These are phyloP conservation scores for Labia minor DNA, from an alignment of 2,888 invertebrate species.

Conservation along the genomic window DNA sequence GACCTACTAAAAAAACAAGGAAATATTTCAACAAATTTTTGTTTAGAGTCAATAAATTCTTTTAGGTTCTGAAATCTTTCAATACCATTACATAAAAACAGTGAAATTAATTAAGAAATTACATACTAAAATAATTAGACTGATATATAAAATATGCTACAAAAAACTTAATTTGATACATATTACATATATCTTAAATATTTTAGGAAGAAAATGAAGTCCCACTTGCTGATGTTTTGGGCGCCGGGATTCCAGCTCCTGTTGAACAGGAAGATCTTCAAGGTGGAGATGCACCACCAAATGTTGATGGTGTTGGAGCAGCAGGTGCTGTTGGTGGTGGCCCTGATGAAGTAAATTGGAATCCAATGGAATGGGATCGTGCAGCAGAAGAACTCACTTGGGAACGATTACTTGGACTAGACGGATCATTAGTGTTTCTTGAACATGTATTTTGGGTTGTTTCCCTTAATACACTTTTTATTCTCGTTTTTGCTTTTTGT, in stretches of 20 bases:
- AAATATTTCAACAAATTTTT: no score
- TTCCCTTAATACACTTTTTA: constrained; percentile 90
- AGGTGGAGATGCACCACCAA: constrained; percentile 28
- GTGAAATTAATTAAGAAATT: no score
- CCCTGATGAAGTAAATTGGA: constrained; percentile 80
- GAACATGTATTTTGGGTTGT: constrained; percentile 99
- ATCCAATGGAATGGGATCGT: constrained; percentile 97
- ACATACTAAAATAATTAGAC: no score
- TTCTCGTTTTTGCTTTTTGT: constrained; percentile 91
- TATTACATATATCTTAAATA: no score
- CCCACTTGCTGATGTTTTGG: background rate
- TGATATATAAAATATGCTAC: no score
- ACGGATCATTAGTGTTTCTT: constrained; percentile 91
- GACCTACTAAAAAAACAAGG: no score
- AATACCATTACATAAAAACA: no score
- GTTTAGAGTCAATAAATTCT: no score
- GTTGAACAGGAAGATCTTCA: constrained; percentile 18
- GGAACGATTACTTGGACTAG: constrained; percentile 90
- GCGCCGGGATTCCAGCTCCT: background rate
- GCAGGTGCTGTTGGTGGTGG: constrained; percentile 40
- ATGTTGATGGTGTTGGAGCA: constrained; percentile 32
- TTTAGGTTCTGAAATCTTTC: no score
- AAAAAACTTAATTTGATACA: no score
- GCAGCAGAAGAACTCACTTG: constrained; percentile 96
- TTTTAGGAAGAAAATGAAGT: background rate